phyloP scores from a whole-genome alignment of 2,888 invertebrate genomes.

The Xestia rhomboidea region DNA sequence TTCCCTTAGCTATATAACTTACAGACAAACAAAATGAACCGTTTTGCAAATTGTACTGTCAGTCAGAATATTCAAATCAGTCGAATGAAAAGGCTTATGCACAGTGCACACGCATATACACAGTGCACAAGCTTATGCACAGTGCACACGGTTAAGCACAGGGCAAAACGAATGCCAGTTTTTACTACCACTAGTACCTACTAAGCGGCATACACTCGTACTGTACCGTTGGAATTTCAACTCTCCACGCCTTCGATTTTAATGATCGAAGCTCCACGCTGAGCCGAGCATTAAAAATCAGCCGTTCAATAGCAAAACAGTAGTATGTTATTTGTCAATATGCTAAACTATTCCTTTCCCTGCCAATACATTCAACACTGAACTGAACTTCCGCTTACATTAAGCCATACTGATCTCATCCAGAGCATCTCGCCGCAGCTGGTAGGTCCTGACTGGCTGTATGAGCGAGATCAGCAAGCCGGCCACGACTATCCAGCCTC shows the following conservation, averaged over 20 bases:
- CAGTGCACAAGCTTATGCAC: neutral
- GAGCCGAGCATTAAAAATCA: neutral
- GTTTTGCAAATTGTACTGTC: neutral
- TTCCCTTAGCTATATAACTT: neutral
- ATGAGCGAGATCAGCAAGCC: slow-evolving; percentile 93
- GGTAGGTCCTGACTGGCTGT: slow-evolving; percentile 91
- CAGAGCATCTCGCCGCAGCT: slow-evolving; percentile 68
- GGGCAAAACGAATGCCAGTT: neutral
- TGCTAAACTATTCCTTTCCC: neutral
- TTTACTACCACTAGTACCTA: neutral
- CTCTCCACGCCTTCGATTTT: neutral
- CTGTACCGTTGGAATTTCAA: neutral
- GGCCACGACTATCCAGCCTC: slow-evolving; percentile 94
- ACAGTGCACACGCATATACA: neutral
- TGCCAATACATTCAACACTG: neutral
- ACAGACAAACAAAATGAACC: neutral
- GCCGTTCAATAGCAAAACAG: neutral
- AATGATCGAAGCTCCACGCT: neutral
- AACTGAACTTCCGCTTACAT: neutral
- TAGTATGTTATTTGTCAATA: neutral
- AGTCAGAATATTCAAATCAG: neutral
- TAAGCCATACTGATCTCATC: slow-evolving; percentile 74
- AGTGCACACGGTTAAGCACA: neutral
- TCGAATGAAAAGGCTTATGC: neutral
- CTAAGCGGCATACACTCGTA: neutral